Evolutionary conservation across 2,888 invertebrate species (phyloP), one percentile per base, ranked within the genome.

Genomic region (Mimas tiliae): DNA sequence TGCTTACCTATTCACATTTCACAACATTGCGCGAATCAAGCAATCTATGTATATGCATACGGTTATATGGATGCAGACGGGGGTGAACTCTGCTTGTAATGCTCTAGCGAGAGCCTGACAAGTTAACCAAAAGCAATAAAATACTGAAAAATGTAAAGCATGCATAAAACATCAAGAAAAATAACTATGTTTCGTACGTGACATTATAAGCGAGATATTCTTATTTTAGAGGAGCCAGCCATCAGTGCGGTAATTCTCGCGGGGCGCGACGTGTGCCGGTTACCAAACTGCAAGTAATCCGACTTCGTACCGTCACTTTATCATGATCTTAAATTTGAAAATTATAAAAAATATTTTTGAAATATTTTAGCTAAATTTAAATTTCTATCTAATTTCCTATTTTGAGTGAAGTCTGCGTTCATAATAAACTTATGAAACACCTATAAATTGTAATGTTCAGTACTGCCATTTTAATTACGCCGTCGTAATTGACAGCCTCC

Each of bases 201-300:
- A 38, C 21, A 21, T 47, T 62, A n/a, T 47, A 27, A 34, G 16
- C 2, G 27, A 62, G 38, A 58, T 58, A 58, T 19, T 19, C 42
- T 58, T 58, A 42, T 58, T 58, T 58, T 12, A 52, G 52, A 33
- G 42, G 42, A 42, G 69, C 65, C 62, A 71, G 70, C n/a, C 51
- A 64, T 65, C 79, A 79, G 85, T 88, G 85, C 87, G 66, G 86
- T 66, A 64, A 63, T 4, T 50, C 11, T 64, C 68, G 70, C 63
- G 19, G 42, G 58, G 19, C 12, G 38, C 38, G 19, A 58, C 58
- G 58, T 58, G 58, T 58, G 19, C 38, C 12, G 58, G 16, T 14
- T 27, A 14, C 27, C 33, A 33, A 52, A 27, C 12, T 42, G 19
- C 7, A 45, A 9, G 6, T 42, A 58, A 38, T 42, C 38, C 16